Base-by-base conservation (phyloP, 2,888 invertebrate genomes). In the Ecliptopera silaceata region DNA sequence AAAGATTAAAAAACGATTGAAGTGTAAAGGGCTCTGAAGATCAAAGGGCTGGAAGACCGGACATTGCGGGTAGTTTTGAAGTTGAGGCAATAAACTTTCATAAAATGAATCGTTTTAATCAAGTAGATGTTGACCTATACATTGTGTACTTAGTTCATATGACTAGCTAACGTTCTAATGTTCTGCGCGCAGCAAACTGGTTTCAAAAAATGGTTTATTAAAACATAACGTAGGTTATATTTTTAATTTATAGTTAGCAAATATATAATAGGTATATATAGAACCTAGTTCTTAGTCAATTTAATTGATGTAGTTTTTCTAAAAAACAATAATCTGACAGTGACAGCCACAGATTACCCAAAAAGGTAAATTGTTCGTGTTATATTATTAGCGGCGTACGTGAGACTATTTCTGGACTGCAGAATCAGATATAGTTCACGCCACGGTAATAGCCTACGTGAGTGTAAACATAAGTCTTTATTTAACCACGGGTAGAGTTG, bases 401-500 rank as follows among this genome's bases (percentile, higher is more conserved):
- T 81, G 82, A 74, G 72, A 66, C 70, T 88, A 88, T 86, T 88
- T 83, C 75, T 71, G 75, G 75, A 74, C 61, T 79, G 75, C 79
- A 78, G 71, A 72, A 71, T 79, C 82, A 73, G 71, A 88, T 77
- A 83, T 88, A 87, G 87, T 79, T 68, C 77, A 79, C 71, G 65
- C 74, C 74, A 73, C 76, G 76, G 74, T 79, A 84, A 81, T 84
- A 85, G 81, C 83, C 79, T 75, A 74, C 72, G 74, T 71, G 72
- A 79, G 75, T 77, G 84, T 87, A 89, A 88, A 89, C 88, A 88
- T 61, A 52, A 68, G 58, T 74, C 81, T 88, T 84, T 86, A 84
- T 85, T 88, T 88, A 88, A 82, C 76, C 69, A 66, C 80, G 71
- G 0, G 22, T 50, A 46, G 58, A 31, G 58, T n/a, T 53, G 41